Conservation (phyloP, 1,140 invertebrate species). For the Conus ventricosus region DNA sequence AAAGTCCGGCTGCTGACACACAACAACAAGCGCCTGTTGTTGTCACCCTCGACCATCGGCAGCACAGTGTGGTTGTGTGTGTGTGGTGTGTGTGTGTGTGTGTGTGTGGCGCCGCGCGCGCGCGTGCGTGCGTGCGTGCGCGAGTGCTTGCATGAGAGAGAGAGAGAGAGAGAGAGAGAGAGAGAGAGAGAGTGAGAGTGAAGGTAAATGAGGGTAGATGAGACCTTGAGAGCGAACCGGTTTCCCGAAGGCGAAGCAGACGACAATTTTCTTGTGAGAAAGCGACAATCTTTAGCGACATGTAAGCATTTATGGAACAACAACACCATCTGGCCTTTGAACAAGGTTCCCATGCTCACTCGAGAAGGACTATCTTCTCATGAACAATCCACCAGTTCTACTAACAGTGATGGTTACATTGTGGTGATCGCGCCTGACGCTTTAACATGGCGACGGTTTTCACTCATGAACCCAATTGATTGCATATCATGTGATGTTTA, state of each 20-base stretch:
- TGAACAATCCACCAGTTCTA: too few relatives aligned
- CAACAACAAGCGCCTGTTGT: neutral
- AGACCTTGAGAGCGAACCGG: neutral
- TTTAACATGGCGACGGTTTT: neutral
- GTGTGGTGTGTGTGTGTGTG: neutral
- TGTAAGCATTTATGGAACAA: neutral
- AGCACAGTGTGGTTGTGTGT: neutral
- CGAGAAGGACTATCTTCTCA: too few relatives aligned
- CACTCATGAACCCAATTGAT: neutral
- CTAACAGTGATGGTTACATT: too few relatives aligned
- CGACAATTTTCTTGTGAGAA: neutral
- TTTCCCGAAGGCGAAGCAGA: conserved; percentile 5
- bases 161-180: neutral
- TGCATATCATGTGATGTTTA: conserved; percentile 38
- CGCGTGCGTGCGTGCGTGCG: neutral
- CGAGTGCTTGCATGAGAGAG: too few relatives aligned
- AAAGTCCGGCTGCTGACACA: conserved; percentile 73
- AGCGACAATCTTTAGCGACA: neutral
- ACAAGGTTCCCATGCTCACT: neutral
- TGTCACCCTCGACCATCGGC: neutral
- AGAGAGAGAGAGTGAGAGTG: neutral
- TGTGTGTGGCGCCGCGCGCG: neutral
- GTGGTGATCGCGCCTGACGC: neutral
- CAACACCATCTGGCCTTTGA: neutral
- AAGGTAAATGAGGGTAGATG: neutral